These are phyloP conservation scores for Nesogale talazaci DNA, from an alignment of 2,113 vertebrate species.

Conservation along the genomic window DNA sequence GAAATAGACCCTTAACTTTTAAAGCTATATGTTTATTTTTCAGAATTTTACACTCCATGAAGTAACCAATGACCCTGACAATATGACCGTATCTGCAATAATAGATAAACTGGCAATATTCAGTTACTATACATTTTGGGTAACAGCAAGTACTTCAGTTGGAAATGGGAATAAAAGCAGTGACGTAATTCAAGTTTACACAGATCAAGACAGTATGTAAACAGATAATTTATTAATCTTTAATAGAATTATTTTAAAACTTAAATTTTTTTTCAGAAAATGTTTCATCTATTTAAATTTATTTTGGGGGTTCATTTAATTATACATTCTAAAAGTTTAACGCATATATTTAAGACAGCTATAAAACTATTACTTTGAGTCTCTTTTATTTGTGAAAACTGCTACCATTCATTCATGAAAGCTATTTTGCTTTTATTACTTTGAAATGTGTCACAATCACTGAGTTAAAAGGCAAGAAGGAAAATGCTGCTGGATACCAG, in stretches of 20 bases:
- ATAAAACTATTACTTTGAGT: not conserved
- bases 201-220: conserved; percentile 90
- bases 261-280: too few species aligned
- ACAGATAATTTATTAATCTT: conserved; percentile 45
- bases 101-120: conserved; percentile 87
- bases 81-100: conserved; percentile 78
- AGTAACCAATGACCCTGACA: conserved; percentile 72
- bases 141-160: conserved; percentile 87
- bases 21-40: conserved; percentile 67
- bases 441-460: not conserved
- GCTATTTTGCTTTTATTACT: conserved; percentile 24
- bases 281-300: conserved; percentile 10
- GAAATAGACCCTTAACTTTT: conserved; percentile 46
- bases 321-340: not conserved
- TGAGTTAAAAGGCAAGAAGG: not conserved
- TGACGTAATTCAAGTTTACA: conserved; percentile 86
- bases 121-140: conserved; percentile 88
- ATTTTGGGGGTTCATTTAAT: conserved; percentile 46
- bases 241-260: conserved; percentile 34
- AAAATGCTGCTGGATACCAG: not conserved
- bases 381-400: conserved; percentile 38
- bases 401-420: not conserved
- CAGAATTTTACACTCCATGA: conserved; percentile 86
- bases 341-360: conserved; percentile 21
- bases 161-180: conserved; percentile 89